Evolutionary conservation across 2,888 invertebrate genomes (phyloP).

Genomic region (Arctia plantaginis): DNA sequence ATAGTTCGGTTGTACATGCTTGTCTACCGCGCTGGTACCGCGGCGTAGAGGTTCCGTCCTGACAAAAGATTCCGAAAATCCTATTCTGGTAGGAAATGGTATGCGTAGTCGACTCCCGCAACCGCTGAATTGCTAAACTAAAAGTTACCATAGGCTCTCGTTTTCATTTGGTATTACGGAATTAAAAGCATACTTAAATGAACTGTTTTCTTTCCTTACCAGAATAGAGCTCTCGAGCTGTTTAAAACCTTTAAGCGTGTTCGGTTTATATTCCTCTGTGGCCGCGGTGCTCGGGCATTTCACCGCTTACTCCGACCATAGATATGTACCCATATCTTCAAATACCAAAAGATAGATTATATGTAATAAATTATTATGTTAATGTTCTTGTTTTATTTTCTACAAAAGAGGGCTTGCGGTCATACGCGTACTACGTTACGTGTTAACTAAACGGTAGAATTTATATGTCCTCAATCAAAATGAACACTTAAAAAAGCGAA

Average conservation of each 20-base stretch:
- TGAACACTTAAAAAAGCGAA: no score
- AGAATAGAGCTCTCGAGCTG: not conserved
- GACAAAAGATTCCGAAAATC: not conserved
- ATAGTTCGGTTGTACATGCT: constrained; percentile 21
- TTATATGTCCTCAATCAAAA: no score
- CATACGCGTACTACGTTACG: no score
- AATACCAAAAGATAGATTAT: constrained; percentile 40
- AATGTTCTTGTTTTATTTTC: constrained; percentile 33
- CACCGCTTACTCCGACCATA: constrained; percentile 25
- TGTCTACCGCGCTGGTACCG: not conserved
- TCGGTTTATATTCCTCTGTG: not conserved
- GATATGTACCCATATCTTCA: constrained; percentile 26
- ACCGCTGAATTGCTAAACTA: not conserved
- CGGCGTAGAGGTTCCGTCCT: not conserved
- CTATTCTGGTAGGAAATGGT: not conserved
- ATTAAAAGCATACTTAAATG: not conserved
- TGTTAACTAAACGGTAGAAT: no score
- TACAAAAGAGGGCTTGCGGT: not conserved
- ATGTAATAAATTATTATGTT: constrained; percentile 52
- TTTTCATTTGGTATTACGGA: not conserved
- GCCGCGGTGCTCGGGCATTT: not conserved
- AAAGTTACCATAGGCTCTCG: not conserved
- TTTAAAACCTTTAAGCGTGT: not conserved
- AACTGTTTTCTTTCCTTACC: not conserved
- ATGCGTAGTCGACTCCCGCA: not conserved